Percentiles rank a stretch among this genome's conserved stretches.
Conservation (phyloP, 2,888 invertebrate genomes). For the Oscheius myriophilus region DNA sequence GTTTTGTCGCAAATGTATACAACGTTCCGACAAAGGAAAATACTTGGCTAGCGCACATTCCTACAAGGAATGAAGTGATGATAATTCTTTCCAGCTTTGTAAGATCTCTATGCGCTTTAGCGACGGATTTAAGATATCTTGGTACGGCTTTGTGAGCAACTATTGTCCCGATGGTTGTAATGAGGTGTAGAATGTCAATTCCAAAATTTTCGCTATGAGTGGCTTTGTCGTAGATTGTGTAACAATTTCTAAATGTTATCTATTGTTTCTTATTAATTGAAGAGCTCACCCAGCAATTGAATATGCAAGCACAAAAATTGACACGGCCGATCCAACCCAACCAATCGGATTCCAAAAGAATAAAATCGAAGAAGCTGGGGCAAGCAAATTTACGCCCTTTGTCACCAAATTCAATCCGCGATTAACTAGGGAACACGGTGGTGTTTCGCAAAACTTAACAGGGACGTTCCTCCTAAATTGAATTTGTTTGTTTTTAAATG, state of each 20-base stretch:
- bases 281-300: too few species aligned
- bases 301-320: too few species aligned
- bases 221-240: slow-evolving; percentile 5
- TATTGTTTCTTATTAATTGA: too few species aligned
- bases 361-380: too few species aligned
- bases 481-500: too few species aligned
- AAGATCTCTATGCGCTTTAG: background rate
- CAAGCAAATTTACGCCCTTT: too few species aligned
- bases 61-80: slow-evolving; percentile 5
- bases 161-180: slow-evolving; percentile 13
- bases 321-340: too few species aligned
- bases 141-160: background rate
- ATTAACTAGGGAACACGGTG: too few species aligned
- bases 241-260: slow-evolving; percentile 8
- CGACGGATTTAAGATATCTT: slow-evolving; percentile 1
- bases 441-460: too few species aligned
- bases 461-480: too few species aligned
- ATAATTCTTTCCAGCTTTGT: slow-evolving; percentile 11
- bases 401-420: too few species aligned
- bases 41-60: slow-evolving; percentile 8
- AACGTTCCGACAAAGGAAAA: slow-evolving; percentile 8
- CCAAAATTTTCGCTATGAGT: slow-evolving; percentile 10
- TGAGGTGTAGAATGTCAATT: background rate
- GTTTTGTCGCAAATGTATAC: slow-evolving; percentile 4
- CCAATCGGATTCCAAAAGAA: too few species aligned